Base-by-base conservation (phyloP, 2,113 vertebrate genomes). In the Neolamprologus modestus region DNA sequence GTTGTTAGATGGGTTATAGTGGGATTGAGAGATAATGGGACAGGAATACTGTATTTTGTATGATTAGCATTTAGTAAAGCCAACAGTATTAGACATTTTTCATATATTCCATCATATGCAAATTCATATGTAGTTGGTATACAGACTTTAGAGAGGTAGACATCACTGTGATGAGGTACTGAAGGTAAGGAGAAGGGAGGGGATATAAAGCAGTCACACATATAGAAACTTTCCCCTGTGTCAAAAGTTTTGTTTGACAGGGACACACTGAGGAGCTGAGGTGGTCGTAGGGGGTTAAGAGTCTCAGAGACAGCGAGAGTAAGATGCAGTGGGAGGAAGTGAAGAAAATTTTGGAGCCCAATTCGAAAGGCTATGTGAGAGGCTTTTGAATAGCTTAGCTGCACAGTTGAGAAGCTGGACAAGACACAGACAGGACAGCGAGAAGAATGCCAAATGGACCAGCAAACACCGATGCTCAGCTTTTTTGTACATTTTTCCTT, bases 361-460 rank as follows among this genome's bases (percentile, higher is more conserved):
- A 31, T 68, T 85, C 8, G 40, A 91, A 91, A 76, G 90, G 78
- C 84, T 73, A 82, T 93, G 90, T 90, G 89, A 94, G 92, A 84
- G 33, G 91, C 71, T 89, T 95, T 89, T 87, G 83, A 95, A 93
- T 90, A 82, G 87, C 78, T 28, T 59, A 91, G 83, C 88, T 88
- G 88, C 92, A 91, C 89, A 92, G 90, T 93, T 66, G 94, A 94
- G 87, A 85, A 90, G 87, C 92, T 63, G 90, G 91, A 92, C 89
- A 87, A 90, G 89, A 91, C 86, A 52, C 79, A 85, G 84, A 89
- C 86, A 85, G 91, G 87, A 87, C 87, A 83, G 79, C 17, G 76
- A 91, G 92, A 92, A 73, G 92, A 93, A 95, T 93, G 88, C 88
- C 79, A 94, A 95, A 93, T 86, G 59, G 81, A 84, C 83, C 68